Base-by-base conservation (phyloP, 2,113 vertebrate species). In the Proteles cristata region DNA sequence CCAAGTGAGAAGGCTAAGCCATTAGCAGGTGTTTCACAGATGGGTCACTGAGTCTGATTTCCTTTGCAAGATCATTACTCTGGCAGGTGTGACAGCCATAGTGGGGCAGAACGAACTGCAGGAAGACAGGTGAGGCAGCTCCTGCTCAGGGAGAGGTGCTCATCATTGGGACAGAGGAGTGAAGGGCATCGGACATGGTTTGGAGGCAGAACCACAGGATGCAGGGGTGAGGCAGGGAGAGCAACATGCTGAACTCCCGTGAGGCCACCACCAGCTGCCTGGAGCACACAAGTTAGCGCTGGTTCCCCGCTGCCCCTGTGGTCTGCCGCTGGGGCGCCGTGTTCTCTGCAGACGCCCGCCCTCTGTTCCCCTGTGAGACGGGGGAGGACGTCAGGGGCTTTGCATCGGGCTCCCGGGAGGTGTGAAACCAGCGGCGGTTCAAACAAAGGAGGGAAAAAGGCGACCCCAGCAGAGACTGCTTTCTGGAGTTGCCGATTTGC, bases 121-220 rank as follows among this genome's bases (percentile, higher is more conserved):
- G 43, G 73, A 28, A 69, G 50, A 12, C 1, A 17, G 28, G n/a
- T 10, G 33, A 23, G 28, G 31, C 61, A 80, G 58, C 26, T 73
- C 28, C 58, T n/a, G 11, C 26, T 33, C 12, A 6, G 65, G 55
- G 21, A 66, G n/a, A 68, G 45, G 14, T 3, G 31, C 69, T 53
- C 5, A 2, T 3, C 0, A 0, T 0, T 23, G 19, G 23, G 55
- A 45, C 7, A 1, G 11, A 31, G 53, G 1, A 17, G 43, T 2
- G 65, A 4, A 7, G 5, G 45, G 33, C 1, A 1, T 2, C 0
- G 4, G 39, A n/a, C 5, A 0, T 4, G 39, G 26, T 23, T 79
- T 50, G 11, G 28, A 80, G 35, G 11, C 0, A 19, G 48, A 25
- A 21, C 3, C 26, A 1, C 45, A 1, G 10, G n/a, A 28, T 5